Conservation (phyloP, 64 coral and sea anemone genomes). For the Stichodactyla mertensii region DNA sequence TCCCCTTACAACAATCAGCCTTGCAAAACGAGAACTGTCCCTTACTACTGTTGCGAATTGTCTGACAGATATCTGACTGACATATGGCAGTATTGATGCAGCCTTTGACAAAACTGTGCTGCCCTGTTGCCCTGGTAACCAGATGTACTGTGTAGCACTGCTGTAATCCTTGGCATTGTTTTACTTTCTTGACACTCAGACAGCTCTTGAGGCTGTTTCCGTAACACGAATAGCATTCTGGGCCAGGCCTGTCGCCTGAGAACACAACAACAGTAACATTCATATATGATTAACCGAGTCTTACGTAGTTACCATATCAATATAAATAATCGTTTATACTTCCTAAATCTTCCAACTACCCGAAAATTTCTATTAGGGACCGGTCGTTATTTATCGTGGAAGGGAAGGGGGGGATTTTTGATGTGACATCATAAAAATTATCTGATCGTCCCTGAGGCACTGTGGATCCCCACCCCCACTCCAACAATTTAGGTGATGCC, state of each 20-base stretch:
- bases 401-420: no score
- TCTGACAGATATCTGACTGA: constrained; percentile 3
- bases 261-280: background rate
- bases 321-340: no score
- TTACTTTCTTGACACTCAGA: background rate
- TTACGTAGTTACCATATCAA: no score
- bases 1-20: constrained; percentile 2
- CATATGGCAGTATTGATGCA: background rate
- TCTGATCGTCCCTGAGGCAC: no score
- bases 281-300: no score
- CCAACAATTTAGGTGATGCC: no score
- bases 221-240: background rate
- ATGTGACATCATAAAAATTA: no score
- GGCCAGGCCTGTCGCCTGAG: background rate
- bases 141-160: background rate
- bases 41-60: background rate
- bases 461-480: no score
- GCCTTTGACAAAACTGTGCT: background rate
- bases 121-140: background rate
- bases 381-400: no score
- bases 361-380: no score
- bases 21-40: background rate
- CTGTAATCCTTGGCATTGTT: background rate
- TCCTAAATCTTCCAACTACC: no score
- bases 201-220: background rate